Evolutionary conservation across 2,797 vertebrate genomes (phyloP).

Genomic region (Hydrophis major): DNA sequence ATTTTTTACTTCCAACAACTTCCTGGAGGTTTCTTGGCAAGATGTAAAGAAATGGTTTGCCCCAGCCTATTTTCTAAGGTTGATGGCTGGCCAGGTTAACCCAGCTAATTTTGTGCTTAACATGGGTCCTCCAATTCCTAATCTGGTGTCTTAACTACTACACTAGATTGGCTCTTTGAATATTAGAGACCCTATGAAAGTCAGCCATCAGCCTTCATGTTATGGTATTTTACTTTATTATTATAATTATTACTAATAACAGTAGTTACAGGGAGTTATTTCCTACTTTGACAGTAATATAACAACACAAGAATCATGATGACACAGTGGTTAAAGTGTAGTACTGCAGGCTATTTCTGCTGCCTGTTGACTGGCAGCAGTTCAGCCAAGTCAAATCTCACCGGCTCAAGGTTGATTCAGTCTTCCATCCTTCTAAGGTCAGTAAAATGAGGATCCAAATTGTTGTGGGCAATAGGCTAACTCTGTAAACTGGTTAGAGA

Average conservation of each 20-base stretch:
- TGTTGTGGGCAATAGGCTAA: not conserved
- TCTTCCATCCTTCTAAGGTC: not conserved
- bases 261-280: not conserved
- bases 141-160: not conserved
- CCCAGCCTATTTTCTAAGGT: not conserved
- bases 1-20: not conserved
- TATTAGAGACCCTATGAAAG: conserved; percentile 1
- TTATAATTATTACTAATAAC: not conserved
- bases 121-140: not conserved
- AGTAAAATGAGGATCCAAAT: not conserved
- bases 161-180: not conserved
- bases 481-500: not conserved
- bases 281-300: not conserved
- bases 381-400: not conserved
- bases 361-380: not conserved
- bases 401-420: not conserved
- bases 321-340: not conserved
- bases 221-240: not conserved
- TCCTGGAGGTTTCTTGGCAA: not conserved
- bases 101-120: not conserved
- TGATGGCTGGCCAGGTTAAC: not conserved
- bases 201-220: not conserved
- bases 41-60: not conserved
- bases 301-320: not conserved
- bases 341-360: not conserved